These are phyloP conservation scores for Drosophila funebris DNA, from an alignment of 1,140 invertebrate genomes.

Conservation along the genomic window DNA sequence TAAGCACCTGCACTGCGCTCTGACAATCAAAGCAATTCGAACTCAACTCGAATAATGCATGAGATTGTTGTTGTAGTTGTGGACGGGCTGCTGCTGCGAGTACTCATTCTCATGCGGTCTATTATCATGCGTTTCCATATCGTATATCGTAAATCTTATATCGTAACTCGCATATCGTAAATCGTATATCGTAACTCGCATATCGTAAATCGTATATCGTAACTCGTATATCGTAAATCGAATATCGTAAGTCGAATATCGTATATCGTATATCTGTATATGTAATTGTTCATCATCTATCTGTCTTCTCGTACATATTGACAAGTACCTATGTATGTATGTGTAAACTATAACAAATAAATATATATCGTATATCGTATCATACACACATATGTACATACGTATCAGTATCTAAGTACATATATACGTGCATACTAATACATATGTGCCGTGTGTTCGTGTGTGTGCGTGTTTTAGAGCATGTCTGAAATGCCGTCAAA, in stretches of 20 bases:
- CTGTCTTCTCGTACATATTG: constrained; percentile 58
- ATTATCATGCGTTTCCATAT: constrained; percentile 1
- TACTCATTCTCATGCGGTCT: constrained; percentile 1
- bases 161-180: constrained; percentile 4
- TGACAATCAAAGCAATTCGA: not conserved
- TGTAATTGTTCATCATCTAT: constrained; percentile 35
- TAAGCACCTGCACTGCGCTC: no score
- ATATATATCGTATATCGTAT: constrained; percentile 4
- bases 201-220: constrained; percentile 15
- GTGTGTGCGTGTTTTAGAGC: constrained; percentile 50
- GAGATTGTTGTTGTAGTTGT: not conserved
- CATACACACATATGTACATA: constrained; percentile 6
- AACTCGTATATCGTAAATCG: constrained; percentile 11
- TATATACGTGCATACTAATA: not conserved
- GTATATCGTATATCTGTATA: constrained; percentile 22
- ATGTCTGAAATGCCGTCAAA: constrained; percentile 48
- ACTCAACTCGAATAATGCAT: not conserved
- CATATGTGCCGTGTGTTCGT: constrained; percentile 24
- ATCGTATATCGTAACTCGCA: constrained; percentile 13
- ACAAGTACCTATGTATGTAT: constrained; percentile 10
- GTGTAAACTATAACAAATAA: not conserved
- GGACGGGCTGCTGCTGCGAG: not conserved
- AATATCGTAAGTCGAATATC: constrained; percentile 4
- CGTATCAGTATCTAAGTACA: not conserved
- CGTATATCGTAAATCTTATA: constrained; percentile 3